Evolutionary conservation across 2,888 invertebrate species (phyloP).

Genomic region (Andrena hattorfiana): DNA sequence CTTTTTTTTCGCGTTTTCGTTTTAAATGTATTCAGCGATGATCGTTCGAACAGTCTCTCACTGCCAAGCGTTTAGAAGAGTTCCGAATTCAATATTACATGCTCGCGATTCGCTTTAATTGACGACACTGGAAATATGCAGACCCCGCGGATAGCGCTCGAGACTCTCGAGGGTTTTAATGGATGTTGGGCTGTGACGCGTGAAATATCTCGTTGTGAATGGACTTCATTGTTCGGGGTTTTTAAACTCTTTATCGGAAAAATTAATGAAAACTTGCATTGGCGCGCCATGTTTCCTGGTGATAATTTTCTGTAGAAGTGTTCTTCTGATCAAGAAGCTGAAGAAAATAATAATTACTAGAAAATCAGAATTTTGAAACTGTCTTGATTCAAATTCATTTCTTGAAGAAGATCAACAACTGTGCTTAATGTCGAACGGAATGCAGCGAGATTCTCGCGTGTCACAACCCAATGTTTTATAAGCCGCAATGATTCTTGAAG

Average conservation of each 20-base stretch:
- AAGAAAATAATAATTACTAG: background rate
- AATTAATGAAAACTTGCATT: background rate
- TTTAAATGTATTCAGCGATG: constrained; percentile 50
- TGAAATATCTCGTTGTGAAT: background rate
- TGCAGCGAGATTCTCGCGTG: background rate
- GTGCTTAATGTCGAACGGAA: background rate
- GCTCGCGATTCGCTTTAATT: constrained; percentile 58
- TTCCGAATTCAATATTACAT: constrained; percentile 72
- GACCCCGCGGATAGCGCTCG: constrained; percentile 42
- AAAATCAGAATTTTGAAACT: background rate
- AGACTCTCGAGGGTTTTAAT: constrained; percentile 21
- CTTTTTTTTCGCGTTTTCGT: constrained; percentile 34
- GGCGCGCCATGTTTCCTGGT: no score
- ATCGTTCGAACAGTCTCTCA: constrained; percentile 69
- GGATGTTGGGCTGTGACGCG: background rate
- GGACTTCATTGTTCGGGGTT: background rate
- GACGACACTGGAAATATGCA: constrained; percentile 57
- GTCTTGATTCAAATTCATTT: background rate
- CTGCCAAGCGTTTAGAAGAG: constrained; percentile 63
- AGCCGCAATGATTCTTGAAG: background rate
- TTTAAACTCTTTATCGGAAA: background rate
- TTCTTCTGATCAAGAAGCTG: background rate
- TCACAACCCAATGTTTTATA: constrained; percentile 12
- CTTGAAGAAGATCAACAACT: background rate
- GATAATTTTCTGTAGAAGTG: background rate